Evolutionary conservation across 1,140 invertebrate genomes (phyloP), one percentile per base, ranked within the genome.

Genomic region (Cyphomyrmex costatus): DNA sequence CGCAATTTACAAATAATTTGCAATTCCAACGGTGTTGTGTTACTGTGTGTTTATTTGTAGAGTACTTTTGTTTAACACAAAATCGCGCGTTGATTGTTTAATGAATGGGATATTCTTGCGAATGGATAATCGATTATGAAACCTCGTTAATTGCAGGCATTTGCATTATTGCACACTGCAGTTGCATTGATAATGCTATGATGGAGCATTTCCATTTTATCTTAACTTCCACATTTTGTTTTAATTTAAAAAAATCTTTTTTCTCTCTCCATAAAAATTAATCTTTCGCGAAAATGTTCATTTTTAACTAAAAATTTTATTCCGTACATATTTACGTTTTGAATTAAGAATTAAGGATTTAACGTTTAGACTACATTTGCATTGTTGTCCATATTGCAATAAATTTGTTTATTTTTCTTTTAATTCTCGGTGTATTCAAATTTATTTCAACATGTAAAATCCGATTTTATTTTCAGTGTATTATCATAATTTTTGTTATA

Each of bases 1-100:
- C 8, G 27, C n/a, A 66, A 65, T 78, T 30, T 78, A 65, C 19
- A 56, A 78, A 66, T 66, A 79, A 79, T 66, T 79, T 42, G 12
- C n/a, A 24, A 66, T 42, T 49, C 27, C 27, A 66, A 16, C 19
- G 24, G 21, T 16, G n/a, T 66, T 30, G 19, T 49, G 12, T 33
- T 51, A 21, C 27, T 27, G n/a, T 49, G 19, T n/a, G 12, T 78
- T 49, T 65, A 65, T 49, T 79, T 66, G 76, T 66, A 51, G 42
- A 58, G n/a, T 76, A 76, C 33, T 76, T 74, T 76, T 27, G n/a
- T 66, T 66, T 79, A 58, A 61, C 16, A 51, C 21, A 30, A 46
- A 66, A 30, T 79, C 61, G 60, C 7, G 6, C 4, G 3, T 60
- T 76, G 53, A 60, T 60, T 76, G 21, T 76, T 60, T 76, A 76